phyloP scores from a whole-genome alignment of 1,140 invertebrate species.

The Diploscapter pachys region DNA sequence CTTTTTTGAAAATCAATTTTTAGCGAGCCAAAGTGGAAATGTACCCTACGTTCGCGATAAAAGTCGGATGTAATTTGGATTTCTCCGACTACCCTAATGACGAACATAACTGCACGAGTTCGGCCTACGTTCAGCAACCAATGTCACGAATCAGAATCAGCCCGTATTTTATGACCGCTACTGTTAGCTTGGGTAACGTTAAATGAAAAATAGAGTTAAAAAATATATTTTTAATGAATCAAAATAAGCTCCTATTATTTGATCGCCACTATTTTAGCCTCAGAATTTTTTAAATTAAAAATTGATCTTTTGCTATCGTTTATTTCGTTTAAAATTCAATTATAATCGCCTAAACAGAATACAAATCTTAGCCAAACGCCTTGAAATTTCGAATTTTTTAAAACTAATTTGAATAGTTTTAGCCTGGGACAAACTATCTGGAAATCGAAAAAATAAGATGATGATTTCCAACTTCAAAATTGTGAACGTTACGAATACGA shows the following conservation, averaged over 20 bases:
- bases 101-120: conserved; percentile 38
- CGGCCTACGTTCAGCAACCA: conserved; percentile 39
- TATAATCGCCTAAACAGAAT: too few relatives aligned
- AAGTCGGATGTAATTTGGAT: conserved; percentile 51
- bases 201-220: too few relatives aligned
- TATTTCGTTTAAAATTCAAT: too few relatives aligned
- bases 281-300: too few relatives aligned
- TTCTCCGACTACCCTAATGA: conserved; percentile 48
- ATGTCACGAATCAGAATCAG: conserved; percentile 42
- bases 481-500: conserved; percentile 1
- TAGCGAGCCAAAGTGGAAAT: conserved; percentile 46
- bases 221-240: too few relatives aligned
- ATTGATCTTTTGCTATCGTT: too few relatives aligned
- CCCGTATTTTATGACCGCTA: conserved; percentile 25
- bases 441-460: conserved; percentile 1
- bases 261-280: too few relatives aligned
- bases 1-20: too few relatives aligned
- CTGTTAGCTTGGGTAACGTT: conserved; percentile 35
- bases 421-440: conserved; percentile 24
- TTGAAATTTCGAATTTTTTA: neutral
- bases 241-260: too few relatives aligned
- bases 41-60: conserved; percentile 53
- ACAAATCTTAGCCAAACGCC: too few relatives aligned
- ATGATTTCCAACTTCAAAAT: conserved; percentile 28
- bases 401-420: neutral